Evolutionary conservation across 2,113 vertebrate species (phyloP).

Genomic region (pig (Sus scrofa)): T2T-Sscrofa CM000826.6:75533001-75533500

Average conservation of each 20-base stretch:
- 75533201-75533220: neutral
- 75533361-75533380: too few species aligned
- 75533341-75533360: too few species aligned
- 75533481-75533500: neutral
- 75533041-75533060: neutral
- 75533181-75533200: too few species aligned
- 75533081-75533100: neutral
- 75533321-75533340: neutral
- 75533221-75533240: neutral
- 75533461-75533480: too few species aligned
- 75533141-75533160: neutral
- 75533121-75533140: too few species aligned
- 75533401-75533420: neutral
- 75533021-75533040: neutral
- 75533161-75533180: neutral
- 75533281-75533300: rapidly evolving
- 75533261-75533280: neutral
- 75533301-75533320: too few species aligned
- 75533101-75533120: neutral
- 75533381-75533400: neutral
- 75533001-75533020: neutral
- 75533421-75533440: neutral
- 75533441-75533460: too few species aligned
- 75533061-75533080: neutral
- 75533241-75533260: rapidly evolving